phyloP scores from a whole-genome alignment of 2,797 vertebrate species.

The Enteromius argenteus region DNA sequence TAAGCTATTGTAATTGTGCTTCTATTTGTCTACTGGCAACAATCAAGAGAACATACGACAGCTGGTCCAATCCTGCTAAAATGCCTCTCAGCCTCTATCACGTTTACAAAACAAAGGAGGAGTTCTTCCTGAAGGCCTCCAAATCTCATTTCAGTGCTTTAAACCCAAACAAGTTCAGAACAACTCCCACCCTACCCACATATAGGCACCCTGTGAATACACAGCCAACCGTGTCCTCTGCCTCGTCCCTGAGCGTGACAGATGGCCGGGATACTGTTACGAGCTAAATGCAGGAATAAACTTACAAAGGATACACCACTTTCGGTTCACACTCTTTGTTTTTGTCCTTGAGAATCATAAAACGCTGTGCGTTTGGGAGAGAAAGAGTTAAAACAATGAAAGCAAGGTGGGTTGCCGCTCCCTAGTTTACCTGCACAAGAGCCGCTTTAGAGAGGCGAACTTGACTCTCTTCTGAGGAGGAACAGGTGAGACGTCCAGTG shows the following conservation, averaged over 20 bases:
- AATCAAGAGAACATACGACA: neutral
- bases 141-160: constrained; percentile 44
- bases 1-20: neutral
- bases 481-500: neutral
- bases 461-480: neutral
- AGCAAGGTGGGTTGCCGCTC: neutral
- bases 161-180: constrained; percentile 37
- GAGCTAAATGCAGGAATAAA: neutral
- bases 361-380: neutral
- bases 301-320: neutral
- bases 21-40: neutral
- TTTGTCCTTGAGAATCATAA: neutral
- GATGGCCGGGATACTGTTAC: neutral
- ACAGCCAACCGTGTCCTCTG: neutral
- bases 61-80: neutral
- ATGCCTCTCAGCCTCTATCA: neutral
- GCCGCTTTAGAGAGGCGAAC: neutral
- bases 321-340: neutral
- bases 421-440: constrained; percentile 24
- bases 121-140: constrained; percentile 53
- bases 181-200: constrained; percentile 24
- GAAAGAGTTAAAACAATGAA: constrained; percentile 34
- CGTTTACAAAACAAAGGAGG: constrained; percentile 65
- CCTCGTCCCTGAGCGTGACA: neutral
- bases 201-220: neutral